Evolutionary conservation across 2,113 vertebrate genomes (phyloP), one percentile per base, ranked within the genome.

Genomic region (Clarias gariepinus): DNA sequence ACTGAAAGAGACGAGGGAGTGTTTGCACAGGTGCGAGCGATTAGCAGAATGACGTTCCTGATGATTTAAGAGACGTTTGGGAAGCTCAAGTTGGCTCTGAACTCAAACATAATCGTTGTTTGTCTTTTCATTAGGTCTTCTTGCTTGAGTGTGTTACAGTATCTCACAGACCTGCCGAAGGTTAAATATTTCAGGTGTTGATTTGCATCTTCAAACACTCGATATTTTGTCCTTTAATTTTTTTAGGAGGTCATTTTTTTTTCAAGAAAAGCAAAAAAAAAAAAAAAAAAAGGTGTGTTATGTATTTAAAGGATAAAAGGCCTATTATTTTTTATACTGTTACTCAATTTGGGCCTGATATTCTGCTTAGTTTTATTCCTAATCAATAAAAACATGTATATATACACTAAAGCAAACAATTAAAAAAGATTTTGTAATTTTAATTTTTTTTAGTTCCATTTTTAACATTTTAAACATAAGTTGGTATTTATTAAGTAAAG

Each of bases 1-100:
- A 83, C 71, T 66, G 76, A 81, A 76, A 64, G 30, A 41, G 73
- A 52, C 15, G 13, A 28, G n/a, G 33, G 52, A 88, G 74, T 88
- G 89, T 88, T 90, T 47, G 84, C 47, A 47, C 89, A 90, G 87
- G 84, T 90, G 89, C 1, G 23, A 30, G 25, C 23, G 73, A 19
- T 84, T 66, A 52, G 33, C 41, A 25, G 30, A 61, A 85, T 58
- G 61, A 8, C 12, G 36, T n/a, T 28, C 47, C 33, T 57, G 41
- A n/a, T 74, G 53, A 82, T 82, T 61, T 74, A 87, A 89, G 85
- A 89, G 63, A 30, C 47, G 3, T 69, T 77, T 23, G 64, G 57
- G 79, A 84, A 89, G 81, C 77, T 82, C 76, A 74, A 74, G 58
- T 15, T 33, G n/a, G 11, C 58, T 36, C 60, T 11, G 23, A 76